Conservation (phyloP, 2,113 vertebrate species). For the Pseudorasbora parva region DNA sequence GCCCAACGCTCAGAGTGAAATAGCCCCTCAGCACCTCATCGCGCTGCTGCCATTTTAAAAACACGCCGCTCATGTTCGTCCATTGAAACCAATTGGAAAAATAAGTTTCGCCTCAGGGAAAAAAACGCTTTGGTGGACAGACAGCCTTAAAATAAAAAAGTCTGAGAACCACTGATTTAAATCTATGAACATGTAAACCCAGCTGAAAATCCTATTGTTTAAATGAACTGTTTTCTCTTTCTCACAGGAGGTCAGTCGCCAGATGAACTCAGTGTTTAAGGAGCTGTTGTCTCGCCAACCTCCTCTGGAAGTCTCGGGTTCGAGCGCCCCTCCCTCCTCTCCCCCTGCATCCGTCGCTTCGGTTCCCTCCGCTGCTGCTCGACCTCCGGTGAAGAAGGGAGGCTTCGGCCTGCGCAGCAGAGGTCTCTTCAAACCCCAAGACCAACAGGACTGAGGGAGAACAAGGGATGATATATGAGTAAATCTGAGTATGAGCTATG, state of each 20-base stretch:
- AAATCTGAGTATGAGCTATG: slow-evolving; percentile 17
- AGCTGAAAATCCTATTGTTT: not conserved
- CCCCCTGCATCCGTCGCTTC: slow-evolving; percentile 64
- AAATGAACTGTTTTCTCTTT: not conserved
- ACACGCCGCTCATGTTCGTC: too few species aligned
- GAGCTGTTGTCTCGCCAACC: slow-evolving; percentile 60
- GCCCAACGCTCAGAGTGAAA: too few species aligned
- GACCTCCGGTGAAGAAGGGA: slow-evolving; percentile 69
- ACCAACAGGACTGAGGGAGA: slow-evolving; percentile 63
- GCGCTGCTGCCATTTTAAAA: too few species aligned
- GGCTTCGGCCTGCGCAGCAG: slow-evolving; percentile 74
- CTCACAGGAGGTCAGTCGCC: slow-evolving; percentile 52
- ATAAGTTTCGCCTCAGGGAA: too few species aligned
- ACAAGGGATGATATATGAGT: not conserved
- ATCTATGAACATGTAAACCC: not conserved
- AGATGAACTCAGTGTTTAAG: slow-evolving; percentile 62
- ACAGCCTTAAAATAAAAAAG: too few species aligned
- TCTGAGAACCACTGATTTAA: not conserved
- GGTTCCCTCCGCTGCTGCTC: slow-evolving; percentile 58
- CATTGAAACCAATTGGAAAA: too few species aligned
- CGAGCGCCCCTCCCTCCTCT: slow-evolving; percentile 54
- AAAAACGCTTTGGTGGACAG: too few species aligned
- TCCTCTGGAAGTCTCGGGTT: slow-evolving; percentile 29
- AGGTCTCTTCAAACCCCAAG: slow-evolving; percentile 73
- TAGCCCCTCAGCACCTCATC: too few species aligned